Evolutionary conservation across 2,797 vertebrate species (phyloP).

Genomic region (Cygnus olor): DNA sequence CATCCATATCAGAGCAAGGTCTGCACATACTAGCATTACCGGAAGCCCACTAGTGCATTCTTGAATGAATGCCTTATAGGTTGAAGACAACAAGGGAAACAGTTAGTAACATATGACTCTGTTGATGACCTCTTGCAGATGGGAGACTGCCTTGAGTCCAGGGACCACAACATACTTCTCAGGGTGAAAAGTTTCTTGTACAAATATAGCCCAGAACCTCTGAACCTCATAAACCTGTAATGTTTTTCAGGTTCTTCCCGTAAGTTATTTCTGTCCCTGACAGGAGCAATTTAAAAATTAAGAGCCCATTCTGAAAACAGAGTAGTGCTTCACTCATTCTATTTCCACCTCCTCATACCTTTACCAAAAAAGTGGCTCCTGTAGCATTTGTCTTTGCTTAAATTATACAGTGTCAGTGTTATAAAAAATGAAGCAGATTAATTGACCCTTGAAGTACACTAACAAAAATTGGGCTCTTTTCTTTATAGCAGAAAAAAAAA

Average conservation of each 20-base stretch:
- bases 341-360: neutral
- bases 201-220: neutral
- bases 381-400: neutral
- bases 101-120: neutral
- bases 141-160: neutral
- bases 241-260: neutral
- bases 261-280: neutral
- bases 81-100: neutral
- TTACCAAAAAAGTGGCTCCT: neutral
- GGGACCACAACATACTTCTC: neutral
- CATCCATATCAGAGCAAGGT: neutral
- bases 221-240: neutral
- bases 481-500: neutral
- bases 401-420: neutral
- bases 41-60: neutral
- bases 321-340: neutral
- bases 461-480: neutral
- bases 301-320: neutral
- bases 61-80: neutral
- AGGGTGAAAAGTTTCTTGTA: neutral
- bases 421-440: neutral
- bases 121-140: accelerated
- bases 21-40: neutral
- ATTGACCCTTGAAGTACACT: neutral
- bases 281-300: neutral